A percentile compares a stretch with the other conserved stretches of the same genome.
phyloP scores from a whole-genome alignment of 2,888 invertebrate species.

The Callimorpha dominula region DNA sequence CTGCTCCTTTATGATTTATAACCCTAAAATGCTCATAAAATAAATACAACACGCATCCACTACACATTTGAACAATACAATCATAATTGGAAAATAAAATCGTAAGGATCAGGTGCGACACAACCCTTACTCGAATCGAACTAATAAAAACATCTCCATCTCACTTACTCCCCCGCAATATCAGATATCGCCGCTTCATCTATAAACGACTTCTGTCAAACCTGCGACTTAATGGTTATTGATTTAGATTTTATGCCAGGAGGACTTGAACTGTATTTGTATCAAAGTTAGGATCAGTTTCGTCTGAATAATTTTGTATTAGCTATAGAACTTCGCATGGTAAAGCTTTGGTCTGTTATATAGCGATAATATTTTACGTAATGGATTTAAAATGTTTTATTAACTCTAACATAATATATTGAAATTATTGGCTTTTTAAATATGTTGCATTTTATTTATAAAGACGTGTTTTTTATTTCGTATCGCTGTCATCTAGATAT shows the following conservation, averaged over 20 bases:
- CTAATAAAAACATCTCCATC: constrained; percentile 60
- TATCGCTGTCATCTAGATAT: background rate
- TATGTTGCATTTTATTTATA: background rate
- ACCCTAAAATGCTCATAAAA: constrained; percentile 25
- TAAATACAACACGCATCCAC: constrained; percentile 39
- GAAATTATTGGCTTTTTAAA: background rate
- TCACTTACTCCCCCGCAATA: constrained; percentile 59
- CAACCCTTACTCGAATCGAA: constrained; percentile 70
- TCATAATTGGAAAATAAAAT: constrained; percentile 80
- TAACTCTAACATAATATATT: background rate
- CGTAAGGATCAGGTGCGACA: constrained; percentile 79
- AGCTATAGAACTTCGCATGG: constrained; percentile 29
- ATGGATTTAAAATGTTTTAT: constrained; percentile 15
- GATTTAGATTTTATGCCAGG: constrained; percentile 66
- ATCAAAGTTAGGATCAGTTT: constrained; percentile 44
- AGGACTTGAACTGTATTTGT: constrained; percentile 61
- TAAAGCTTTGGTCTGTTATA: constrained; percentile 39
- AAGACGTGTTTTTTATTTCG: background rate
- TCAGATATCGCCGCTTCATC: constrained; percentile 60
- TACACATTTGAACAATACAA: constrained; percentile 50
- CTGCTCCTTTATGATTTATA: constrained; percentile 12
- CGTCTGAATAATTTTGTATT: constrained; percentile 35
- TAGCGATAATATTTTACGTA: constrained; percentile 39
- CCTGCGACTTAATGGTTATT: constrained; percentile 82
- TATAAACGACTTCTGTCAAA: constrained; percentile 77